Evolutionary conservation across 2,888 invertebrate genomes (phyloP), one percentile per base, ranked within the genome.

Genomic region (Ypsolopha sequella): DNA sequence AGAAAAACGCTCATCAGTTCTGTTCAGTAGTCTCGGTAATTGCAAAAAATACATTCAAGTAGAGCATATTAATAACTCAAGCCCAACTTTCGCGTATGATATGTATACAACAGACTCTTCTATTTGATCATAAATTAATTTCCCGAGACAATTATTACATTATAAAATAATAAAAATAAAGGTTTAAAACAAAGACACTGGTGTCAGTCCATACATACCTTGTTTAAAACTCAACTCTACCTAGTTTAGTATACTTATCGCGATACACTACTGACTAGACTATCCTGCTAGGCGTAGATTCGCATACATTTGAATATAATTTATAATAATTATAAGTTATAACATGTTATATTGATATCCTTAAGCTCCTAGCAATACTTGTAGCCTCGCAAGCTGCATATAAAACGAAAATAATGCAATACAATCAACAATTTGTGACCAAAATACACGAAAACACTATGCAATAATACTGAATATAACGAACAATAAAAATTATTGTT

Each of bases 211-310:
- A 45, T 45, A 1, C 45, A 34, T 34, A 45, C 24, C 34, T 45
- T 45, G 34, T 14, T 43, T 24, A 7, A 43, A 7, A 34, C 6
- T 45, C n/a, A 10, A 45, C 33, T 33, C 45, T 34, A 33, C 34
- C 45, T 45, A 45, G 24, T 34, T 34, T 33, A 33, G 6, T 35
- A 45, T 11, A 45, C 45, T 24, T 24, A 24, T 24, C 24, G 45
- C 45, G 45, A 33, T 45, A 45, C 45, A 34, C 45, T 45, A 45
- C 45, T 45, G 45, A 45, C 45, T 45, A 41, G 41, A 24, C 24
- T 41, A 43, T 13, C 43, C 43, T 43, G 24, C 41, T 41, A 41
- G 41, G 41, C 11, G 41, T 14, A 41, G 43, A 43, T 13, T 24
- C 43, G 43, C 43, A 43, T 24, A 24, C 24, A 24, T 24, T 24